Evolutionary conservation across 2,797 vertebrate species (phyloP).

Genomic region (Pristis pectinata): DNA sequence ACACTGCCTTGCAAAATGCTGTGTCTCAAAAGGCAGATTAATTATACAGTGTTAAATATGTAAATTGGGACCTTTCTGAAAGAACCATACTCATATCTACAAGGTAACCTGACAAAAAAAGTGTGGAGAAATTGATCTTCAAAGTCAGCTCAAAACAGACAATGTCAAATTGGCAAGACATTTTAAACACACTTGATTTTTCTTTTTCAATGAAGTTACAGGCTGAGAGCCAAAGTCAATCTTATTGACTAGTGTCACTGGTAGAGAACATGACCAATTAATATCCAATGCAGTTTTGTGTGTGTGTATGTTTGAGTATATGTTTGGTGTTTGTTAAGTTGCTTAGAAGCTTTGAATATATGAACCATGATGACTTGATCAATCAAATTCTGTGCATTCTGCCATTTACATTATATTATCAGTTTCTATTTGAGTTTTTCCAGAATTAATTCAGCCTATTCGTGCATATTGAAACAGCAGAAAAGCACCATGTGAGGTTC

Average conservation of each 20-base stretch:
- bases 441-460: neutral
- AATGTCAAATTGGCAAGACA: neutral
- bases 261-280: neutral
- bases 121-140: neutral
- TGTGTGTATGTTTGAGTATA: neutral
- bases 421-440: neutral
- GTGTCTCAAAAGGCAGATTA: neutral
- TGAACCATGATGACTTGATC: neutral
- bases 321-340: neutral
- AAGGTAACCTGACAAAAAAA: neutral
- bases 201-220: neutral
- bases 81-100: neutral
- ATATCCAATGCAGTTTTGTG: neutral
- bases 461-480: neutral
- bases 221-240: neutral
- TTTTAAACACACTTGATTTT: neutral
- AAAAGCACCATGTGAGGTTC: neutral
- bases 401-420: neutral
- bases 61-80: neutral
- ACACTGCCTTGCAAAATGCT: neutral
- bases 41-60: slow-evolving; percentile 15
- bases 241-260: neutral
- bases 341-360: neutral
- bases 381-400: neutral
- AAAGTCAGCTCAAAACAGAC: neutral